Conservation (phyloP, 2,888 invertebrate genomes). For the Blastobasis lacticolella region DNA sequence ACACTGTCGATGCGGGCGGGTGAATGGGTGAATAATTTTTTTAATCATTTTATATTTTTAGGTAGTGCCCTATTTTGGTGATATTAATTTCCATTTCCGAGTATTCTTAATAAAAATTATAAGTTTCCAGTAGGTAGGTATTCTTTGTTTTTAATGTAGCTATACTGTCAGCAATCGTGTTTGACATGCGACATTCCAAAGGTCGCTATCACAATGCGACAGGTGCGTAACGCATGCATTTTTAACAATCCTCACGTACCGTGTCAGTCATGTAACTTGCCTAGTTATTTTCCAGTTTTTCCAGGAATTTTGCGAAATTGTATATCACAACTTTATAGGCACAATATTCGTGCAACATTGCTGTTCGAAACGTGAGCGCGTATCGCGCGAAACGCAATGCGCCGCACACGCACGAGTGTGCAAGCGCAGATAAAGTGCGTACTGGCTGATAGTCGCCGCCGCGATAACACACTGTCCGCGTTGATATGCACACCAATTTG, state of each 20-base stretch:
- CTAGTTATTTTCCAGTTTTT: background rate
- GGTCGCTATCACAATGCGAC: slow-evolving; percentile 20
- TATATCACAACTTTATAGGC: no score
- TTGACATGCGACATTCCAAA: background rate
- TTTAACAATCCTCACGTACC: slow-evolving; percentile 62
- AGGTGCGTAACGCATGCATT: slow-evolving; percentile 63
- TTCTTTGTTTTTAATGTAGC: background rate
- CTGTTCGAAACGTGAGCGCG: slow-evolving; percentile 44
- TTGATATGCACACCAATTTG: slow-evolving; percentile 41
- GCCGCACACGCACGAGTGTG: slow-evolving; percentile 45
- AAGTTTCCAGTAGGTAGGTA: background rate
- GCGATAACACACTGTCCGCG: slow-evolving; percentile 46
- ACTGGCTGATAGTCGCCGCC: slow-evolving; percentile 44
- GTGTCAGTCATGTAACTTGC: slow-evolving; percentile 19
- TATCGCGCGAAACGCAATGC: slow-evolving; percentile 59
- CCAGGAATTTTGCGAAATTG: slow-evolving; percentile 13
- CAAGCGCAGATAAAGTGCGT: slow-evolving; percentile 58
- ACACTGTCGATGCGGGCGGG: no score
- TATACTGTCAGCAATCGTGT: background rate
- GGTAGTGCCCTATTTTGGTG: no score
- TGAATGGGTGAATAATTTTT: no score
- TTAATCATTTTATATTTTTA: no score
- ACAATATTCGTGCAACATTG: slow-evolving; percentile 34
- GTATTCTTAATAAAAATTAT: no score
- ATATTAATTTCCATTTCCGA: no score